Evolutionary conservation across 2,888 invertebrate species (phyloP).

Genomic region (Drosophila aldrichi): DNA sequence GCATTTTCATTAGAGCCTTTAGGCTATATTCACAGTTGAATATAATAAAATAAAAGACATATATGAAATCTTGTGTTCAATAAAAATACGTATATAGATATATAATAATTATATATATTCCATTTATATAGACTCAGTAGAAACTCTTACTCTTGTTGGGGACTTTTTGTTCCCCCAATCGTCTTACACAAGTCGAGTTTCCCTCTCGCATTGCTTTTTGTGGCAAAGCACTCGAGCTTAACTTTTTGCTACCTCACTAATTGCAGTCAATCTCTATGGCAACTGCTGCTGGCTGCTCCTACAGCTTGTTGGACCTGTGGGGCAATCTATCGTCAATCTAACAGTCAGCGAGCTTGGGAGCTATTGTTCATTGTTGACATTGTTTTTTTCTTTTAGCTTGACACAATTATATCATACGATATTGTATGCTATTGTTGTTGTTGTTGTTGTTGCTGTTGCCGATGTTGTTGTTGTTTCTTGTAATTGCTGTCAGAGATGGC

Average conservation of each 20-base stretch:
- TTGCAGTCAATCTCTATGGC: constrained; percentile 57
- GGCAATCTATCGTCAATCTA: constrained; percentile 29
- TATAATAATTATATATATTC: background rate
- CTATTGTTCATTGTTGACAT: constrained; percentile 73
- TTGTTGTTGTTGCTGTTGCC: constrained; percentile 14
- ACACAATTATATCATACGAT: constrained; percentile 75
- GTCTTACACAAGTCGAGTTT: background rate
- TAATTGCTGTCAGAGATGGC: background rate
- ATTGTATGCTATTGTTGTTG: constrained; percentile 5
- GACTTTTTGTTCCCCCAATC: background rate
- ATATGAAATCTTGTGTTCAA: background rate
- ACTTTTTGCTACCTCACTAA: constrained; percentile 46
- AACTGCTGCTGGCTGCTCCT: constrained; percentile 19
- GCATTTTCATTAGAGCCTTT: too few relatives aligned
- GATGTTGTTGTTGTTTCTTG: background rate
- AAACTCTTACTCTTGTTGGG: background rate
- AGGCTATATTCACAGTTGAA: background rate
- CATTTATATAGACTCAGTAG: background rate
- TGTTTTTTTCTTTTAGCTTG: constrained; percentile 68
- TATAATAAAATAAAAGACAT: background rate
- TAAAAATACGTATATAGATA: background rate
- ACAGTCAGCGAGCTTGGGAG: constrained; percentile 25
- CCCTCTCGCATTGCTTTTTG: background rate
- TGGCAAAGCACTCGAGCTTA: background rate
- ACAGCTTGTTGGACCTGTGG: constrained; percentile 3